These are phyloP conservation scores for Danio choprae DNA, from an alignment of 2,797 vertebrate species.

Conservation along the genomic window DNA sequence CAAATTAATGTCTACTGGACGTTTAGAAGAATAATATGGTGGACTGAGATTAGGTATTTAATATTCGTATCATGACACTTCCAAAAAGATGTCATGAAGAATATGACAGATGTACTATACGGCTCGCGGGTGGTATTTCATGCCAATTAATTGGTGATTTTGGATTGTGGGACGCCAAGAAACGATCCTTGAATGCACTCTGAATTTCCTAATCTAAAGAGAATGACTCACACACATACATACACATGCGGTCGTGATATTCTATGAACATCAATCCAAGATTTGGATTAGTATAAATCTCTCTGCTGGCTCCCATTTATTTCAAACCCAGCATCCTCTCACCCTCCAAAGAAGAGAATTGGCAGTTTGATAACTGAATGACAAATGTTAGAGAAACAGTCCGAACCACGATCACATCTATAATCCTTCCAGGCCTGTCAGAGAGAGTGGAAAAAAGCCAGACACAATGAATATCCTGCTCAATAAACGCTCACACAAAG, in stretches of 20 bases:
- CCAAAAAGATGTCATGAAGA: slow-evolving; percentile 26
- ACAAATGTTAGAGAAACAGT: slow-evolving; percentile 68
- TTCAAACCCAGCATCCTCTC: slow-evolving; percentile 38
- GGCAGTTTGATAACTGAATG: slow-evolving; percentile 72
- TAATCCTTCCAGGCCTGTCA: slow-evolving; percentile 49
- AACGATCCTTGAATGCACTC: slow-evolving; percentile 47
- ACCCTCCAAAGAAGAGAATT: slow-evolving; percentile 63
- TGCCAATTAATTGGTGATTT: slow-evolving; percentile 40
- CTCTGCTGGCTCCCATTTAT: slow-evolving; percentile 51
- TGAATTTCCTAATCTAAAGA: slow-evolving; percentile 51
- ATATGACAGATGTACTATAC: slow-evolving; percentile 40
- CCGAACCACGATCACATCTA: slow-evolving; percentile 42
- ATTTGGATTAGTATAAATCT: slow-evolving; percentile 59
- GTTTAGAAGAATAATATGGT: background rate
- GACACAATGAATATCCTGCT: slow-evolving; percentile 48
- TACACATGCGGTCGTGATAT: slow-evolving; percentile 41
- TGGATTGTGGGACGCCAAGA: slow-evolving; percentile 44
- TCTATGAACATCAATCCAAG: slow-evolving; percentile 61
- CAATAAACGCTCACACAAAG: slow-evolving; percentile 50
- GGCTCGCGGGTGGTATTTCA: slow-evolving; percentile 25
- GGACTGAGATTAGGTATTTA: slow-evolving; percentile 35
- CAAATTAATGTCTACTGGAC: slow-evolving; percentile 16
- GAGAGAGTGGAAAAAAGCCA: slow-evolving; percentile 44
- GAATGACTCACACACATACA: slow-evolving; percentile 37
- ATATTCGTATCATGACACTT: slow-evolving; percentile 31